Evolutionary conservation across 1,140 invertebrate genomes (phyloP).

Genomic region (Drosophila arawakana): DNA sequence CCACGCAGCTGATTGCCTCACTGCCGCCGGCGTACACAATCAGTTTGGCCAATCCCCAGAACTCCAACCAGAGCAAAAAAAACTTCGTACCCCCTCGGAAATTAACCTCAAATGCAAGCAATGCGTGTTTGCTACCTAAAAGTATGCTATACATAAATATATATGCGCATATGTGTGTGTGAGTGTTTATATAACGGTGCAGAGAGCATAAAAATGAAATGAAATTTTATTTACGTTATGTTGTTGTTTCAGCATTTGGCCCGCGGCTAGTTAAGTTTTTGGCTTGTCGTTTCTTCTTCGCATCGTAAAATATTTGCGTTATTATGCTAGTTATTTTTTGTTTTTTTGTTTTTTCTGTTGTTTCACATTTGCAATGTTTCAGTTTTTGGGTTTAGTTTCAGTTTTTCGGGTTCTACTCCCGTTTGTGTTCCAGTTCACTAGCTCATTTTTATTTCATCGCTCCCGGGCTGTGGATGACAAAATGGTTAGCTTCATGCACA

Average conservation of each 20-base stretch:
- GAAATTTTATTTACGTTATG: constrained; percentile 78
- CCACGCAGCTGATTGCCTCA: constrained; percentile 73
- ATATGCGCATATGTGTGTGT: not conserved
- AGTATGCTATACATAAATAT: constrained; percentile 21
- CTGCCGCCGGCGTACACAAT: constrained; percentile 66
- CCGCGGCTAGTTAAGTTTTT: constrained; percentile 78
- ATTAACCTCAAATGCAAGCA: constrained; percentile 79
- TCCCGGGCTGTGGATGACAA: constrained; percentile 62
- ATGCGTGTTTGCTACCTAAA: constrained; percentile 64
- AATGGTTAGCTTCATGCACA: constrained; percentile 62
- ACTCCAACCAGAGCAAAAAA: constrained; percentile 18
- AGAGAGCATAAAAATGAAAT: constrained; percentile 60
- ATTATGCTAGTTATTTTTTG: constrained; percentile 80
- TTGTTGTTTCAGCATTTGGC: constrained; percentile 61
- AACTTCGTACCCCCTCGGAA: constrained; percentile 51
- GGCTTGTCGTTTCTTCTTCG: constrained; percentile 59
- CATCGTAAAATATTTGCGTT: constrained; percentile 82
- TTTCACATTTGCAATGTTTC: constrained; percentile 20
- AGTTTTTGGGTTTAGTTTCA: constrained; percentile 13
- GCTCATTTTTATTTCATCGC: constrained; percentile 78
- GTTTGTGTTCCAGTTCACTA: constrained; percentile 42
- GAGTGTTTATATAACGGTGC: constrained; percentile 10
- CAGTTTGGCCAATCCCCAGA: constrained; percentile 46
- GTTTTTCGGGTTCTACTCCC: not conserved
- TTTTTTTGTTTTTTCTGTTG: constrained; percentile 9